These are phyloP conservation scores for Mastomys natalensis DNA, from an alignment of 2,113 vertebrate species.

Conservation along the genomic window DNA sequence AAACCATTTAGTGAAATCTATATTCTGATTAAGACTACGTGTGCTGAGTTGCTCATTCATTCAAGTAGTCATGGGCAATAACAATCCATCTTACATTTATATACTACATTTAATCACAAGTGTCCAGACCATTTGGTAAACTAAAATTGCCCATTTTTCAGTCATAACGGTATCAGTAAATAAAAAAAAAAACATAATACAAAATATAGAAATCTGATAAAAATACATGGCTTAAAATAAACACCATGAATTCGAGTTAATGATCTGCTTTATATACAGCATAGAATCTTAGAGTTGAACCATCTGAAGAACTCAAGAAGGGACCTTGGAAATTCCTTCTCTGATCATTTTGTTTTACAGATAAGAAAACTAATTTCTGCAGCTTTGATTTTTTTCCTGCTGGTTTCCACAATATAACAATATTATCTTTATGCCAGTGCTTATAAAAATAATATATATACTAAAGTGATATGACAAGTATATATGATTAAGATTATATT, in stretches of 20 bases:
- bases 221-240: slow-evolving; percentile 64
- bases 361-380: slow-evolving; percentile 68
- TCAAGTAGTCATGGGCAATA: slow-evolving; percentile 66
- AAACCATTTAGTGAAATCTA: slow-evolving; percentile 79
- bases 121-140: slow-evolving; percentile 55
- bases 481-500: slow-evolving; percentile 13
- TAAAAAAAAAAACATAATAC: slow-evolving; percentile 17
- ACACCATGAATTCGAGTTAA: slow-evolving; percentile 66
- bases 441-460: slow-evolving; percentile 53
- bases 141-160: slow-evolving; percentile 55
- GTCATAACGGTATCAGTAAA: slow-evolving; percentile 23
- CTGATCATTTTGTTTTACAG: slow-evolving; percentile 68
- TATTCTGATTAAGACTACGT: slow-evolving; percentile 77
- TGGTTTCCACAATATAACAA: slow-evolving; percentile 42
- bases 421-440: slow-evolving; percentile 59
- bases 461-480: slow-evolving; percentile 16
- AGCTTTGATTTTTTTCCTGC: slow-evolving; percentile 60
- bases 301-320: slow-evolving; percentile 46
- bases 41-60: slow-evolving; percentile 67
- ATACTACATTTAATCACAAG: slow-evolving; percentile 64
- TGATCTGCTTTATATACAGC: slow-evolving; percentile 71
- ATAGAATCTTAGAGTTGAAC: slow-evolving; percentile 49
- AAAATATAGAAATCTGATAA: slow-evolving; percentile 12
- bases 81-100: slow-evolving; percentile 64
- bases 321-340: slow-evolving; percentile 24